A percentile compares a stretch with the other conserved stretches of the same genome.
These are phyloP conservation scores for Oryzias melastigma DNA, from an alignment of 2,113 vertebrate genomes.

Conservation along the genomic window DNA sequence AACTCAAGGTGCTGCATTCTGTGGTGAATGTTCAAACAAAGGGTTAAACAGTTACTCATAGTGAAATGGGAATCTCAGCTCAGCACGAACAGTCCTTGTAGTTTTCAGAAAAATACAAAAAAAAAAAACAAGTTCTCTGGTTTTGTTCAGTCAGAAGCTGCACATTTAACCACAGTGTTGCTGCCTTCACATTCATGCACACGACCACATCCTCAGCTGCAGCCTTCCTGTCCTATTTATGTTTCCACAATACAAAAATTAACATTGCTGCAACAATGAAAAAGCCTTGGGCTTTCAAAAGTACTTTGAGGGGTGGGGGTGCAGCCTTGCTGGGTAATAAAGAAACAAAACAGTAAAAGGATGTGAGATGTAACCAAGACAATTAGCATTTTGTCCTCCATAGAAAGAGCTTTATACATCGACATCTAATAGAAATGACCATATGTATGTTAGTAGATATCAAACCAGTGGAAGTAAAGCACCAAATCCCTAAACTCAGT, in stretches of 20 bases:
- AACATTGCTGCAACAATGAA: conserved; percentile 5
- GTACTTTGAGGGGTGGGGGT: background rate
- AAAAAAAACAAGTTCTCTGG: background rate
- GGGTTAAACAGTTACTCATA: background rate
- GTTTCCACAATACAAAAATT: conserved; percentile 34
- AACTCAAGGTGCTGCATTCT: conserved; percentile 13
- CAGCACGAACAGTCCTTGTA: background rate
- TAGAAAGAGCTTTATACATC: too few species aligned
- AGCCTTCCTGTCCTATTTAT: conserved; percentile 38
- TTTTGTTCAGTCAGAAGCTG: conserved; percentile 1
- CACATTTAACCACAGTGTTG: conserved; percentile 11
- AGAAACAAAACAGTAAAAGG: too few species aligned
- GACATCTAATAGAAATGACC: too few species aligned
- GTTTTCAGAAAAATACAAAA: background rate
- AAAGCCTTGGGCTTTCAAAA: background rate
- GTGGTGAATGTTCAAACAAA: conserved; percentile 3
- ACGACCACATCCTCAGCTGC: conserved; percentile 53
- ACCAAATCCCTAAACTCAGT: background rate
- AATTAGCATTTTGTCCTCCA: too few species aligned
- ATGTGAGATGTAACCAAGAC: too few species aligned
- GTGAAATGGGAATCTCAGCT: background rate
- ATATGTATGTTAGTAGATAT: too few species aligned
- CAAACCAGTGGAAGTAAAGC: background rate
- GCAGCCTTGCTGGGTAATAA: too few species aligned
- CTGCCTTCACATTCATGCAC: background rate